Base-by-base conservation (phyloP, 1,140 invertebrate species). In the Cephus cinctus region DNA sequence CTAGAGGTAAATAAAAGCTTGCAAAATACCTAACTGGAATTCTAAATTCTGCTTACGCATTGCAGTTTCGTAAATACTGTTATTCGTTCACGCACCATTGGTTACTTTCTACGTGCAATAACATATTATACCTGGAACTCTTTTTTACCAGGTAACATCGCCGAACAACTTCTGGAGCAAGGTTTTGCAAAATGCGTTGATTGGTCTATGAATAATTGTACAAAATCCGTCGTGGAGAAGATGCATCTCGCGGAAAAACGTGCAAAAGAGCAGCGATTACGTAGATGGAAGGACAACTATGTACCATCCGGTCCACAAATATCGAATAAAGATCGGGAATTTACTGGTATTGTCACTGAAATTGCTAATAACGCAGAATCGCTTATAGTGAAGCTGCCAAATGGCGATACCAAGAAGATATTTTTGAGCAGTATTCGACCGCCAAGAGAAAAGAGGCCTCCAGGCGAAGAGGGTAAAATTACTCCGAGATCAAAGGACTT, bases 121-220 rank as follows among this genome's bases (percentile, higher is more conserved):
- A 27, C 12, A 3, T 15, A 18, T 39, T 38, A 2, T 14, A 11
- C 0, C 25, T 47, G 41, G 40, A 38, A 41, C 47, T 47, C 18
- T 30, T 47, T 51, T 42, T 38, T 74, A 74, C 12, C 61, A 88
- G 89, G 89, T 51, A 98, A 98, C 65, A 99, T 99, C 74, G 95
- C 97, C 0, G 96, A 98, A 68, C 80, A 88, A 32, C 76, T 99
- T 30, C 68, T 99, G 39, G 84, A 73, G 38, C 90, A 97, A 77
- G 96, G 97, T 16, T 94, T 96, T 64, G 97, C 94, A 0, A 87
- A 86, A 65, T 98, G 95, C 67, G 92, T 98, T n/a, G 96, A 98
- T 69, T 98, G 95, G 95, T 96, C 92, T 5, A 89, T 99, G 73
- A 88, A 85, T 19, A n/a, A n/a, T n/a, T 86, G 89, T 25, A 90